phyloP scores from a whole-genome alignment of 2,888 invertebrate genomes.

The Encarsia formosa region DNA sequence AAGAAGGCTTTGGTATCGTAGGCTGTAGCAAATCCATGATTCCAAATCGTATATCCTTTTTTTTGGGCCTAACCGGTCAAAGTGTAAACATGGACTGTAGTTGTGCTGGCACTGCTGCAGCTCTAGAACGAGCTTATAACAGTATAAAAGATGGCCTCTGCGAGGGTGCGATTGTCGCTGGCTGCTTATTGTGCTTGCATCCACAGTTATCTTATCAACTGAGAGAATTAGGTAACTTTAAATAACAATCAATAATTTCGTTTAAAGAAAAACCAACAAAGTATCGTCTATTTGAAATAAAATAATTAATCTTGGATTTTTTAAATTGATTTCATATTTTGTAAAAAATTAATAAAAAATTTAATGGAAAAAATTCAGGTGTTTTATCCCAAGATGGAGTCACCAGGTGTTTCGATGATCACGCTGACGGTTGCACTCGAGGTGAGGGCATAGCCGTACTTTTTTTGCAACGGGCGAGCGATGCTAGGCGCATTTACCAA shows the following conservation, averaged over 20 bases:
- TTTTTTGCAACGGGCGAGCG: slow-evolving; percentile 23
- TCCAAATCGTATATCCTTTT: slow-evolving; percentile 26
- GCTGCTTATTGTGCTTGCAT: slow-evolving; percentile 16
- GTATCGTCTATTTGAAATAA: too few relatives aligned
- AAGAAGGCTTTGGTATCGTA: slow-evolving; percentile 23
- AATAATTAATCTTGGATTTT: too few relatives aligned
- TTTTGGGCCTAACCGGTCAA: slow-evolving; percentile 22
- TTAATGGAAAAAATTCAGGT: too few relatives aligned
- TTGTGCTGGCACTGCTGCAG: slow-evolving; percentile 12
- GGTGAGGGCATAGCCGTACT: slow-evolving; percentile 22
- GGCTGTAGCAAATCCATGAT: slow-evolving; percentile 25
- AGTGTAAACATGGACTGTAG: slow-evolving; percentile 26
- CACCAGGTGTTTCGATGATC: slow-evolving; percentile 23
- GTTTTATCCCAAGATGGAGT: slow-evolving; percentile 22
- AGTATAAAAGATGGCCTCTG: slow-evolving; percentile 22
- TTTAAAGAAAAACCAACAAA: too few relatives aligned
- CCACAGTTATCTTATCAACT: slow-evolving; percentile 25
- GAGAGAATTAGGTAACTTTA: slow-evolving; percentile 15
- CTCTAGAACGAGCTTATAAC: slow-evolving; percentile 22
- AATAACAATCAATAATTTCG: too few relatives aligned
- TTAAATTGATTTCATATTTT: too few relatives aligned
- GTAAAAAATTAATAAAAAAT: too few relatives aligned
- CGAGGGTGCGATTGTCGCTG: slow-evolving; percentile 24
- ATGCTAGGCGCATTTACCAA: slow-evolving; percentile 24
- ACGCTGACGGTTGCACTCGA: slow-evolving; percentile 23